Conservation (phyloP, 2,888 invertebrate species). For the Polydrusus pterygomalis region DNA sequence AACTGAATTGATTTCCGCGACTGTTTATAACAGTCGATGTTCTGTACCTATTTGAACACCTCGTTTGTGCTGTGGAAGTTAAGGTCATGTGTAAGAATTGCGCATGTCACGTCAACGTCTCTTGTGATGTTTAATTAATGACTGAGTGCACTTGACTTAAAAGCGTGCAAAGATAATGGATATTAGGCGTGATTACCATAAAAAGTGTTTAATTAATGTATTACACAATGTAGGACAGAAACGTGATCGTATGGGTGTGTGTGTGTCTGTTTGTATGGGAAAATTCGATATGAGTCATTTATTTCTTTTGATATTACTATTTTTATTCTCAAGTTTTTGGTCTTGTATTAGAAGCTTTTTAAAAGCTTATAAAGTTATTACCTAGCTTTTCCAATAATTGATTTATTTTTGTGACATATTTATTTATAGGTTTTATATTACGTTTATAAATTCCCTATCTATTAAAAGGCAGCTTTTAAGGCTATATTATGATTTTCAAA, state of each 20-base stretch:
- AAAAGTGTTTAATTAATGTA: constrained; percentile 2
- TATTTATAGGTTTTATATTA: too few species aligned
- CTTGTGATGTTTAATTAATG: constrained; percentile 21
- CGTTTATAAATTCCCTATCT: too few species aligned
- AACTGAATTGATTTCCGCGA: neutral
- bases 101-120: constrained; percentile 15
- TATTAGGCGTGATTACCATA: constrained; percentile 7
- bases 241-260: neutral
- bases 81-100: constrained; percentile 14
- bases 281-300: neutral
- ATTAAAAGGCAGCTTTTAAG: too few species aligned
- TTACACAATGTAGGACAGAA: neutral
- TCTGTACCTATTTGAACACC: constrained; percentile 16
- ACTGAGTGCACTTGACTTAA: constrained; percentile 18
- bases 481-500: too few species aligned
- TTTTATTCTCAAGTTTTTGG: too few species aligned
- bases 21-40: constrained; percentile 7
- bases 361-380: too few species aligned
- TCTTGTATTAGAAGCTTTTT: too few species aligned
- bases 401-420: too few species aligned
- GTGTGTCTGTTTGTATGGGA: neutral
- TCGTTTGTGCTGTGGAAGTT: neutral
- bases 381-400: too few species aligned
- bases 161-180: neutral
- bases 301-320: too few species aligned